phyloP scores from a whole-genome alignment of 2,888 invertebrate species.

The Allygus modestus region DNA sequence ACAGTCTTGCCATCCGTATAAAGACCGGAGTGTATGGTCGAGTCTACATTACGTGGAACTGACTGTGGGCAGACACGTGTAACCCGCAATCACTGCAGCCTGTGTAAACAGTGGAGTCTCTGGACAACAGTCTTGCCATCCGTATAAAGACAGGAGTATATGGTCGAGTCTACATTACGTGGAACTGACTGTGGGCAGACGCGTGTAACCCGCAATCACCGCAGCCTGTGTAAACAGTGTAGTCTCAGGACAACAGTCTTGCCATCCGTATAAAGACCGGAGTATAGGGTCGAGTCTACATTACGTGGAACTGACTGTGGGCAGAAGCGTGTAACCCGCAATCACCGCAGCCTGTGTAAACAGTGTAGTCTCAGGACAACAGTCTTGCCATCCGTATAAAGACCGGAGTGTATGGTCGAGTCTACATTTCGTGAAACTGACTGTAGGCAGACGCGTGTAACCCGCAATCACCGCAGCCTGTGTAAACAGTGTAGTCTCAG shows the following conservation, averaged over 20 bases:
- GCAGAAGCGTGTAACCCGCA: background rate
- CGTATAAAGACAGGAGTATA: background rate
- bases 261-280: no score
- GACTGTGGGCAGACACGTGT: background rate
- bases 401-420: background rate
- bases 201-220: background rate
- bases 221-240: slow-evolving; percentile 48
- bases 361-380: background rate
- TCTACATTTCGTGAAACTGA: background rate
- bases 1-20: no score
- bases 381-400: no score
- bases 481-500: slow-evolving; percentile 43
- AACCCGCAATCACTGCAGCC: slow-evolving; percentile 4
- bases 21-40: no score
- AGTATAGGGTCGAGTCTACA: background rate
- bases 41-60: background rate
- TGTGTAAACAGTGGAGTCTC: slow-evolving; percentile 38
- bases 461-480: slow-evolving; percentile 14
- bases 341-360: slow-evolving; percentile 7
- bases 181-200: background rate
- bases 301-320: background rate
- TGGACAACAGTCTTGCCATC: no score
- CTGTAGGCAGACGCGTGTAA: slow-evolving; percentile 7
- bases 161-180: background rate
- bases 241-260: background rate